phyloP scores from a whole-genome alignment of 2,113 vertebrate genomes.

The Salvelinus alpinus region DNA sequence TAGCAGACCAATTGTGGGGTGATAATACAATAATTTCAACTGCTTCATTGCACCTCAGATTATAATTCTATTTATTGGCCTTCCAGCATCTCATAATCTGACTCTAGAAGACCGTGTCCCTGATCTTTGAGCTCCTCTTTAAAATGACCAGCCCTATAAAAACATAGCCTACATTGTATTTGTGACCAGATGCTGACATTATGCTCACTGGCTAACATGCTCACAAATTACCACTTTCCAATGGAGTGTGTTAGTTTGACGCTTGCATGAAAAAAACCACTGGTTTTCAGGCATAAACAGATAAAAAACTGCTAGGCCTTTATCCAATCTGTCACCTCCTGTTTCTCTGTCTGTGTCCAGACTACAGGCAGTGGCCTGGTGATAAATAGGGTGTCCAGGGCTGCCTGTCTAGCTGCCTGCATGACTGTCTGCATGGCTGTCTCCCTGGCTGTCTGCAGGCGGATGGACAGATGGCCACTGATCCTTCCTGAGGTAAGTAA shows the following conservation, averaged over 20 bases:
- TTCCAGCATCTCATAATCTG: too few relatives aligned
- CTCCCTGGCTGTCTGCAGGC: conserved; percentile 16
- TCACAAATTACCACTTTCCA: background rate
- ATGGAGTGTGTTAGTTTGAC: conserved; percentile 9
- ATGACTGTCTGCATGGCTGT: background rate
- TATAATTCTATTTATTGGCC: conserved; percentile 23
- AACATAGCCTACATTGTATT: background rate
- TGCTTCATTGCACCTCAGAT: conserved; percentile 28
- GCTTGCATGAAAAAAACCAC: background rate
- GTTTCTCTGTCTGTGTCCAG: conserved; percentile 6
- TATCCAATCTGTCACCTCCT: conserved; percentile 14
- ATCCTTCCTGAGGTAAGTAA: conserved; percentile 49
- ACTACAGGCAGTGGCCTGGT: conserved; percentile 8
- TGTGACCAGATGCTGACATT: background rate
- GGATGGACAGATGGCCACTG: conserved; percentile 67
- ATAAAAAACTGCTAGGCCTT: conserved; percentile 47
- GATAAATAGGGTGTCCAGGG: conserved; percentile 25
- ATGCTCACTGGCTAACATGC: background rate
- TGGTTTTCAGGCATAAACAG: conserved; percentile 24
- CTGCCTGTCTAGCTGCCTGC: background rate
- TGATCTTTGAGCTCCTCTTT: background rate
- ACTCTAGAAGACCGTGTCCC: background rate
- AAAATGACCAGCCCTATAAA: background rate
- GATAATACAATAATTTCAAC: conserved; percentile 33
- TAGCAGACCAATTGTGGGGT: background rate